These are phyloP conservation scores for Eonycteris spelaea DNA, from an alignment of 2,113 vertebrate genomes.

Conservation along the genomic window DNA sequence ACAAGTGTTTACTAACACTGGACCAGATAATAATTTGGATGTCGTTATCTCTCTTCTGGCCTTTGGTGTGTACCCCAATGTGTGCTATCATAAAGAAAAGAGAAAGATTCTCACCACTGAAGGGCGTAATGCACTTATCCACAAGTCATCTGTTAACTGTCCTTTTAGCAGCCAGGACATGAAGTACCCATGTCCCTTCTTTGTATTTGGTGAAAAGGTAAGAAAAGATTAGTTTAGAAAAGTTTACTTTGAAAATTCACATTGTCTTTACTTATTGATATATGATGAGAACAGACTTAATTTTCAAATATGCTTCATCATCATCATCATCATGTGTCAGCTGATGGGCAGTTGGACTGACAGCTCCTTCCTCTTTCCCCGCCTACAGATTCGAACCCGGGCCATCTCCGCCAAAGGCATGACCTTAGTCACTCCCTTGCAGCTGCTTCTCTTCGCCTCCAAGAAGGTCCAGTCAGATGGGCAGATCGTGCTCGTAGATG, in stretches of 20 bases:
- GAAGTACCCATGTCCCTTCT: slow-evolving; percentile 94
- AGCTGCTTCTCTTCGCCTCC: slow-evolving; percentile 94
- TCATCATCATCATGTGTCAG: not conserved
- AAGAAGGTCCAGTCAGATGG: slow-evolving; percentile 93
- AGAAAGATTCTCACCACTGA: slow-evolving; percentile 97
- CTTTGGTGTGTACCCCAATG: slow-evolving; percentile 95
- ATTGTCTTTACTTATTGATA: not conserved
- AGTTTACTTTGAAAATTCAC: not conserved
- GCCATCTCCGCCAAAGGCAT: slow-evolving; percentile 98
- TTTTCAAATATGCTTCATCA: not conserved
- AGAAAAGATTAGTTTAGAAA: not conserved
- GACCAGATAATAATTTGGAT: slow-evolving; percentile 96
- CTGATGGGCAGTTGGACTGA: not conserved
- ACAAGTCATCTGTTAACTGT: slow-evolving; percentile 97
- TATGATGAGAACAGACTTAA: not conserved
- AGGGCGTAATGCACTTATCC: slow-evolving; percentile 96
- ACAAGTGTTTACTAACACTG: slow-evolving; percentile 91
- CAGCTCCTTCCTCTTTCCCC: not conserved
- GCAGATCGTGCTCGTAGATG: slow-evolving; percentile 89
- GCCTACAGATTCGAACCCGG: slow-evolving; percentile 91
- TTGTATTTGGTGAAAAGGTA: slow-evolving; percentile 98
- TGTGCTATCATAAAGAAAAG: slow-evolving; percentile 98
- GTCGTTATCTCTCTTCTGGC: slow-evolving; percentile 95
- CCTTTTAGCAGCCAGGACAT: slow-evolving; percentile 96
- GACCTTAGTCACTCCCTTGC: slow-evolving; percentile 95